A percentile compares a stretch with the other conserved stretches of the same genome.
phyloP scores from a whole-genome alignment of 2,888 invertebrate genomes.

The Acanthosoma haemorrhoidale region DNA sequence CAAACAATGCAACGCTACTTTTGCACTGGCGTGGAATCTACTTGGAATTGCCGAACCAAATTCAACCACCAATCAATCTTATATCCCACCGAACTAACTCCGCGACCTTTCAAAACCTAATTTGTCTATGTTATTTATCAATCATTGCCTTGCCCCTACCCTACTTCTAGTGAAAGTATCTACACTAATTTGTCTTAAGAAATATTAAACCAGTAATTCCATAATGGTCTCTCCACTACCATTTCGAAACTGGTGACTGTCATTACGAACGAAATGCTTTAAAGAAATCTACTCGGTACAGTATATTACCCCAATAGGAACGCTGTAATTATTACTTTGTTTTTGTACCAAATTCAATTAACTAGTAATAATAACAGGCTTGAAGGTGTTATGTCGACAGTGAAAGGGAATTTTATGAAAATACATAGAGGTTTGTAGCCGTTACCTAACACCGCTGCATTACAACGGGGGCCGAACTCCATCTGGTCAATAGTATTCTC shows the following conservation, averaged over 20 bases:
- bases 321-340: background rate
- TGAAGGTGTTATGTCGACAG: background rate
- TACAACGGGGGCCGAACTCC: too few relatives aligned
- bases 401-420: background rate
- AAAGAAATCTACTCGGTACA: background rate
- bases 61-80: too few relatives aligned
- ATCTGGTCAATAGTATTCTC: too few relatives aligned
- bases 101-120: too few relatives aligned
- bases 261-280: slow-evolving; percentile 1
- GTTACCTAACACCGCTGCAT: background rate
- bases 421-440: background rate
- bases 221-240: background rate
- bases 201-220: background rate
- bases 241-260: background rate
- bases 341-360: background rate
- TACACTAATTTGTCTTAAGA: slow-evolving; percentile 5
- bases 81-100: too few relatives aligned
- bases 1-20: too few relatives aligned
- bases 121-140: background rate
- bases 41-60: too few relatives aligned
- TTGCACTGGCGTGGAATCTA: too few relatives aligned
- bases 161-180: slow-evolving; percentile 3
- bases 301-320: background rate
- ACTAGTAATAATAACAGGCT: background rate
- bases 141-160: too few relatives aligned